Percentiles rank a stretch among this genome's conserved stretches.
Evolutionary conservation across 2,113 vertebrate species (phyloP).

Genomic region (Murina feae): DNA sequence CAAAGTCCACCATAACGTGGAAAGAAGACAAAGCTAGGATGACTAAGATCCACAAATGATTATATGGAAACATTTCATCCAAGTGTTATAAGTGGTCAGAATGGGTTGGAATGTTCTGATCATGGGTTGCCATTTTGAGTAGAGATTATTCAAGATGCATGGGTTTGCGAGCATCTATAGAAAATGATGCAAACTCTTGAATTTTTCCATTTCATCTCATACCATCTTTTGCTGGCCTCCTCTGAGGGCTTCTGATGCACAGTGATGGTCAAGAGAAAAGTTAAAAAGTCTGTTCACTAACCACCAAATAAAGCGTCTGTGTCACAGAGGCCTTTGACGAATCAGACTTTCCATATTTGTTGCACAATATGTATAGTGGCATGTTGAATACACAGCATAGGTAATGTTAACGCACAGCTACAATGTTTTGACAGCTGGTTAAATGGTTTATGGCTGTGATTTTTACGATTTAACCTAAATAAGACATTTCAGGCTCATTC

Average conservation of each 20-base stretch:
- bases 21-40: neutral
- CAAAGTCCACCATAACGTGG: neutral
- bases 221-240: neutral
- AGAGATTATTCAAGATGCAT: neutral
- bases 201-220: neutral
- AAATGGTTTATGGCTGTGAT: conserved; percentile 30
- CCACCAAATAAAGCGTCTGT: neutral
- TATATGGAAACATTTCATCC: neutral
- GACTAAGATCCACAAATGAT: neutral
- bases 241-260: neutral
- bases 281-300: neutral
- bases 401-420: neutral
- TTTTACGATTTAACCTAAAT: conserved; percentile 54
- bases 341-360: neutral
- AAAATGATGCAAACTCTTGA: neutral
- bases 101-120: neutral
- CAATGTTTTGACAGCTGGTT: conserved; percentile 47
- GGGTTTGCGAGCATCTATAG: neutral
- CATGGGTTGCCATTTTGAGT: neutral
- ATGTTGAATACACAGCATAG: neutral
- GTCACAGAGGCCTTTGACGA: neutral
- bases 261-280: neutral
- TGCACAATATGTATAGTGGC: neutral
- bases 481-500: conserved; percentile 39
- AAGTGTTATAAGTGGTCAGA: neutral